Percentiles rank a stretch among this genome's conserved stretches.
These are phyloP conservation scores for Syngnathus rostellatus DNA, from an alignment of 2,797 vertebrate genomes.

Conservation along the genomic window DNA sequence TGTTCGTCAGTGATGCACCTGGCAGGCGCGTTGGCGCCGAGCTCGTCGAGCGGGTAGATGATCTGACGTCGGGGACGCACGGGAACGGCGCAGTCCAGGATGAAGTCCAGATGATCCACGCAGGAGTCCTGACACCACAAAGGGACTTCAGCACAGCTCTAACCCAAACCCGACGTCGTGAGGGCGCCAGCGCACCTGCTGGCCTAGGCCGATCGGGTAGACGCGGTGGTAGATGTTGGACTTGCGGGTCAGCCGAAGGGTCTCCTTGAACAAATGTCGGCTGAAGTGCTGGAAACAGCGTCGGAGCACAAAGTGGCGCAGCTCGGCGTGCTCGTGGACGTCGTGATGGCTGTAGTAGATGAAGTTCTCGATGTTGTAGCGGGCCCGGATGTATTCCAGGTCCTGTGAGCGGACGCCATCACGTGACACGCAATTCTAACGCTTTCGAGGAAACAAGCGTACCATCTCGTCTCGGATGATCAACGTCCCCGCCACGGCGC, in stretches of 20 bases:
- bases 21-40: conserved; percentile 81
- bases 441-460: conserved; percentile 11
- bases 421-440: too few relatives aligned
- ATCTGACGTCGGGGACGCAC: conserved; percentile 87
- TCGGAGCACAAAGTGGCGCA: conserved; percentile 77
- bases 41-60: conserved; percentile 87
- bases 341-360: conserved; percentile 77
- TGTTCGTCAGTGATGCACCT: conserved; percentile 77
- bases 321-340: conserved; percentile 77
- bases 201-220: conserved; percentile 56
- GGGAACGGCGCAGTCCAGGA: conserved; percentile 82
- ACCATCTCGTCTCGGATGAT: conserved; percentile 86
- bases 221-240: conserved; percentile 79
- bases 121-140: conserved; percentile 73
- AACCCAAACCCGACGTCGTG: not conserved
- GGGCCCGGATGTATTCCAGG: conserved; percentile 76
- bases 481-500: conserved; percentile 74
- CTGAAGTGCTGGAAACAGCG: conserved; percentile 70
- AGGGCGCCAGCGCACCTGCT: conserved; percentile 64
- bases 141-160: not conserved
- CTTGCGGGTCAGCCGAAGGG: conserved; percentile 77
- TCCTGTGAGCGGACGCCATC: conserved; percentile 65
- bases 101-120: conserved; percentile 75
- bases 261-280: conserved; percentile 82
- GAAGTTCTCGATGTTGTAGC: conserved; percentile 88